phyloP scores from a whole-genome alignment of 2,797 vertebrate species.

The Eulemur rubriventer region DNA sequence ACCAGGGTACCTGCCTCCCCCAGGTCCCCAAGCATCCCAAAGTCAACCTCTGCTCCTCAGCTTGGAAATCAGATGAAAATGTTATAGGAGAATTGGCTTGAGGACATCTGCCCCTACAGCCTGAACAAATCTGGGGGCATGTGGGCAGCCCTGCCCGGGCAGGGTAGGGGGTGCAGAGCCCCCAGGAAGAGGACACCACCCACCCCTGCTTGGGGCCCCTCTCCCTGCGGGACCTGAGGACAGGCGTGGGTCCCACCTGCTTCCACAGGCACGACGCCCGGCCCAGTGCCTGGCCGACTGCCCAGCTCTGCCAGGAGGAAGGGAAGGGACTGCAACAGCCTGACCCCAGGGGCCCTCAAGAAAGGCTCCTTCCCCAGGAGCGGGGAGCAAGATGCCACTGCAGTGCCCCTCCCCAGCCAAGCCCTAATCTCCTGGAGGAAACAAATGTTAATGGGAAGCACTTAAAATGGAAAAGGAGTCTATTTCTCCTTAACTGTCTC shows the following conservation, averaged over 20 bases:
- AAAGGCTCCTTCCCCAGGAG: neutral
- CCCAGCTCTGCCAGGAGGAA: neutral
- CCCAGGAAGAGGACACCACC: neutral
- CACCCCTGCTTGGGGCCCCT: neutral
- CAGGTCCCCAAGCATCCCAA: neutral
- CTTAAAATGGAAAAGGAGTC: constrained; percentile 60
- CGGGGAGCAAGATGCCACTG: rapidly evolving
- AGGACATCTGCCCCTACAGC: neutral
- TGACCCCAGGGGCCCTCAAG: neutral
- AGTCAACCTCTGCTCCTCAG: neutral
- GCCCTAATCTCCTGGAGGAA: constrained; percentile 50
- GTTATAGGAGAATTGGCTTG: neutral
- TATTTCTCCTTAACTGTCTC: constrained; percentile 70
- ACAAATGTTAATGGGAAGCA: constrained; percentile 60
- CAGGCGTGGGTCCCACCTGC: neutral
- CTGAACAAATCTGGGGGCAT: neutral
- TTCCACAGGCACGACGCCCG: neutral
- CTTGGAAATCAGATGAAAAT: neutral
- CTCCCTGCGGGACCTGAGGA: neutral
- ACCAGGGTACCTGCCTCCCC: no score
- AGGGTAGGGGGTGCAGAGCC: no score
- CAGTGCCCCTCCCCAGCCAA: constrained; percentile 15
- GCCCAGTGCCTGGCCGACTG: neutral
- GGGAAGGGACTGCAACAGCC: neutral
- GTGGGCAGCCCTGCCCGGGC: rapidly evolving